Base-by-base conservation (phyloP, 2,888 invertebrate species). In the Erpobdella octoculata region DNA sequence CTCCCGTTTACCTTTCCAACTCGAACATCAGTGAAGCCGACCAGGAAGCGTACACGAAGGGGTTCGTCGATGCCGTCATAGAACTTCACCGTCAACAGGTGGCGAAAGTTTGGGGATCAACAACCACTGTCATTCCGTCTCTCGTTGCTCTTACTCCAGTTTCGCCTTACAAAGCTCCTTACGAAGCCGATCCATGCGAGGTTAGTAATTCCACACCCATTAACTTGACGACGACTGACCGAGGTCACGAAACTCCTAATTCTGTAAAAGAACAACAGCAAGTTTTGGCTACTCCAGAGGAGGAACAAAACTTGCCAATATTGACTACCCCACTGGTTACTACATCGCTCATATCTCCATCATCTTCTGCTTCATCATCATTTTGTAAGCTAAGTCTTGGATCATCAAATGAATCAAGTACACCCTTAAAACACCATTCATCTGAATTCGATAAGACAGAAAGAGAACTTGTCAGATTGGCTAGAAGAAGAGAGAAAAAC, bases 51-150 rank as follows among this genome's bases (percentile, higher is more conserved):
- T 84, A 83, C 76, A 83, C 83, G 36, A 78, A 81, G 71, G 84
- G 84, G 33, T 84, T 84, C 73, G 80, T 83, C 25, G 92, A 93
- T 79, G 94, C 93, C 5, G 85, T 96, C 71, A 90, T 90, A 80
- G 90, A 91, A 83, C 85, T 95, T 48, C 84, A 85, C 69, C 76
- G 78, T 68, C 72, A 69, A 18, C 46, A 71, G 33, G 21, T 37
- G n/a, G 70, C 53, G 1, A 71, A 66, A 46, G 36, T 84, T 93
- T 93, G 0, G 93, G 92, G 83, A 25, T 25, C 67, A 1, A 69
- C 28, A 9, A 35, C 66, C 0, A 35, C 48, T 21, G 37, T 37
- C 9, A 71, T 67, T 36, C 67, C 71, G 8, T 71, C 71, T 6
- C 37, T 71, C n/a, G 59, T 71, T 31, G 58, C 71, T 37, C 59